Base-by-base conservation (phyloP, 2,797 vertebrate species). In the Phyllotis vaccarum region DNA sequence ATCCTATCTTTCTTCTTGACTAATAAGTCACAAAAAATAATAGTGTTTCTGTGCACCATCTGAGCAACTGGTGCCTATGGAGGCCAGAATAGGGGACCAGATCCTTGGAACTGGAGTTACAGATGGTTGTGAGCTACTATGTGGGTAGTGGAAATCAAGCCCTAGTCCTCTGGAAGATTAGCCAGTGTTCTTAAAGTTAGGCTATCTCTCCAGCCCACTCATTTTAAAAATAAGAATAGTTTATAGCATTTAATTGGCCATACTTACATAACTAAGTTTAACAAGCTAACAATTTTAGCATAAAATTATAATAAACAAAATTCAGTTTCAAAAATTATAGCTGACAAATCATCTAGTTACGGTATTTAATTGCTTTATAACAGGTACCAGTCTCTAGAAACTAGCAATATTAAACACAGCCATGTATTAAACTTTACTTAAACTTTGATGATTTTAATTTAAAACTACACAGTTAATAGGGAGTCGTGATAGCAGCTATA, bases 301-400 rank as follows among this genome's bases (percentile, higher is more conserved):
- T 86, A 95, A 87, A 88, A 24, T 9, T 76, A 22, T 75, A 89
- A 89, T 54, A 88, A 96, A 68, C 6, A 76, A 16, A 79, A 14
- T 94, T 92, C 3, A 31, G 40, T 90, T 46, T 56, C 89, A 13
- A 64, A 27, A 88, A 76, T 43, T 81, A 96, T 1, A 93, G 29
- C 22, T 49, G 88, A 91, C 6, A 94, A 96, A 60, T 40, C 91
- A 81, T 24, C 54, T 64, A 89, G 19, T 66, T 72, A 70, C 16
- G 27, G 5, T 54, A 78, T 80, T 81, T 64, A 19, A 43, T 17
- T 79, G 9, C 76, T 60, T 60, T n/a, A 40, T 54, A 52, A 68
- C 96, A 92, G 52, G 68, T 27, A 78, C 10, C 49, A 34, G 60
- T 6, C 24, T 85, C 60, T 34, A 19, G 62, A 95, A 87, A 94